phyloP scores from a whole-genome alignment of 1,140 invertebrate species.

The Drosophila sp. region DNA sequence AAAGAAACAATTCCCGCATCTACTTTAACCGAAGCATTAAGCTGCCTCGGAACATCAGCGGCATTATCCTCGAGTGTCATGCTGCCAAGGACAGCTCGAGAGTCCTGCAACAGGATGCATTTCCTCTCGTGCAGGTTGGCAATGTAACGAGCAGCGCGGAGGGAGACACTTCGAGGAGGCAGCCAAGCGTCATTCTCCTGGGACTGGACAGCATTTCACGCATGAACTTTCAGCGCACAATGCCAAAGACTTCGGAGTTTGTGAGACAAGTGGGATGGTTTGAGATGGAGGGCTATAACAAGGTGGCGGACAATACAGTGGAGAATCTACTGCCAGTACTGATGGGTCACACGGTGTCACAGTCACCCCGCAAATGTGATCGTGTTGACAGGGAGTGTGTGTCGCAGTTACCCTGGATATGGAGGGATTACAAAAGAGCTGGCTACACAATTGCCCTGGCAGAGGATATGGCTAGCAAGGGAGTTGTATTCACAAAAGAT shows the following conservation, averaged over 20 bases:
- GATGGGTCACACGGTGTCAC: not conserved
- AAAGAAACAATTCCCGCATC: not conserved
- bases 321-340: conserved; percentile 43
- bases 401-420: conserved; percentile 27
- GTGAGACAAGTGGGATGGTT: conserved; percentile 43
- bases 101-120: conserved; percentile 51
- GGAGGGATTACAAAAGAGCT: conserved; percentile 80
- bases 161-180: not conserved
- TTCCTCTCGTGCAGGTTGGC: conserved; percentile 34
- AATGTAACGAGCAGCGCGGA: not conserved
- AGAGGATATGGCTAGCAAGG: conserved; percentile 90
- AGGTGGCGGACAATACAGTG: conserved; percentile 31
- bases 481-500: conserved; percentile 90
- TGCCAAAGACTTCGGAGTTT: conserved; percentile 49
- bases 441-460: conserved; percentile 91
- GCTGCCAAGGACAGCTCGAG: not conserved
- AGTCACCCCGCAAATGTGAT: not conserved
- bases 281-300: conserved; percentile 68
- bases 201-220: conserved; percentile 58
- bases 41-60: conserved; percentile 10
- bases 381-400: not conserved
- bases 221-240: conserved; percentile 83
- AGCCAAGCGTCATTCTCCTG: conserved; percentile 58
- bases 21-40: not conserved
- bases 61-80: conserved; percentile 47